These are phyloP conservation scores for Glaucopsyche alexis DNA, from an alignment of 2,888 invertebrate species.

Conservation along the genomic window DNA sequence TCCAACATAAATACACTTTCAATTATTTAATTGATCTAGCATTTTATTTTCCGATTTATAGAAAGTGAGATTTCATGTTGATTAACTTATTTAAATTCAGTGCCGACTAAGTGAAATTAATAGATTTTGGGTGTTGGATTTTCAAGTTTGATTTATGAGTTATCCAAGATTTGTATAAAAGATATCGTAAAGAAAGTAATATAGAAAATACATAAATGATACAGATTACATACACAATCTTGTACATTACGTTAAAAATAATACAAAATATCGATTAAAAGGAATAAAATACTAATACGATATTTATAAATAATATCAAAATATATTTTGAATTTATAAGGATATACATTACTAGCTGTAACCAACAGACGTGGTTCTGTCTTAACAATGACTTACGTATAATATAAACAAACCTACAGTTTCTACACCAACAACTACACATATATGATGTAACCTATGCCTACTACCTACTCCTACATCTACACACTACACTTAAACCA, in stretches of 20 bases:
- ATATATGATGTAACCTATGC: too few species aligned
- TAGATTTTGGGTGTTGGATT: background rate
- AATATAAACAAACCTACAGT: too few species aligned
- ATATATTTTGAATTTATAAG: too few species aligned
- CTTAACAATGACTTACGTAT: too few species aligned
- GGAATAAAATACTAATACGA: too few species aligned
- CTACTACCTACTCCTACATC: too few species aligned
- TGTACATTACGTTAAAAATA: background rate
- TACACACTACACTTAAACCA: too few species aligned
- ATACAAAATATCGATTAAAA: background rate
- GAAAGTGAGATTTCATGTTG: constrained; percentile 25
- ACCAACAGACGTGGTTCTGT: too few species aligned
- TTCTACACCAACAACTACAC: too few species aligned
- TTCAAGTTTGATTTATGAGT: background rate
- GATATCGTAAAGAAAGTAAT: background rate
- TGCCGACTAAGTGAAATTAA: background rate
- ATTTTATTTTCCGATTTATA: constrained; percentile 10
- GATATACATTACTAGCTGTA: too few species aligned
- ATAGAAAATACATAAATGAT: background rate
- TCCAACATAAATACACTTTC: constrained; percentile 17
- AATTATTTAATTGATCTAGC: constrained; percentile 19
- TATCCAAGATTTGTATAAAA: constrained; percentile 6
- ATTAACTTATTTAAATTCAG: constrained; percentile 22
- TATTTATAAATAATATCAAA: too few species aligned
- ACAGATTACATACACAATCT: too few species aligned